phyloP scores from a whole-genome alignment of 2,888 invertebrate genomes.

The Dasypogon diadema region DNA sequence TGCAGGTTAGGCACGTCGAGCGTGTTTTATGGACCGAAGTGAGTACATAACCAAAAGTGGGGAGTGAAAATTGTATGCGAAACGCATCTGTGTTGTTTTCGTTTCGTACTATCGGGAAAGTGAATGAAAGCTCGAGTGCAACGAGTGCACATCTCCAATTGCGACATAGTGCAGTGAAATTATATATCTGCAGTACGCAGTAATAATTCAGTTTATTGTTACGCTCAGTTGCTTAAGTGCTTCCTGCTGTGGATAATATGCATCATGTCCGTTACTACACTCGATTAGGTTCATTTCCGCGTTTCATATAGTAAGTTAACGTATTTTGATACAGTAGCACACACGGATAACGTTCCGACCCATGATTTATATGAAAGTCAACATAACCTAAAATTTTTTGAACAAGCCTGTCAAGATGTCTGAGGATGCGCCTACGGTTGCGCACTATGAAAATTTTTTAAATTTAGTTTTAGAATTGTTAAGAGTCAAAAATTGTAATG shows the following conservation, averaged over 20 bases:
- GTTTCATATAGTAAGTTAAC: background rate
- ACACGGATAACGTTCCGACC: background rate
- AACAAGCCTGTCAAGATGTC: background rate
- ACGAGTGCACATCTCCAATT: slow-evolving; percentile 1
- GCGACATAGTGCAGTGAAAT: slow-evolving; percentile 49
- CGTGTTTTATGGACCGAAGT: slow-evolving; percentile 27
- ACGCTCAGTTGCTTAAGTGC: background rate
- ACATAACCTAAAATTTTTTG: background rate
- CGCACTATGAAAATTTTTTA: background rate
- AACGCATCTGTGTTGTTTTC: slow-evolving; percentile 43
- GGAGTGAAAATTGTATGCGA: slow-evolving; percentile 30
- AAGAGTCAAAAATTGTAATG: too few species aligned
- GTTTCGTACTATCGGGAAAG: slow-evolving; percentile 21
- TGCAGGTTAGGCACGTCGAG: slow-evolving; percentile 20
- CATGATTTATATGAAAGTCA: background rate
- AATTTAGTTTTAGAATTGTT: too few species aligned
- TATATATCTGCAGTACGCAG: slow-evolving; percentile 45
- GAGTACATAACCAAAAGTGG: slow-evolving; percentile 10
- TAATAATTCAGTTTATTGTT: slow-evolving; percentile 40
- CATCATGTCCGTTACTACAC: background rate
- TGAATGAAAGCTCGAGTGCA: slow-evolving; percentile 42
- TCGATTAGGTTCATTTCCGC: background rate
- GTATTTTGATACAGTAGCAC: background rate
- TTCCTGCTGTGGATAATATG: slow-evolving; percentile 17
- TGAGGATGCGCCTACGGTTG: background rate